phyloP scores from a whole-genome alignment of 2,888 invertebrate genomes.

The Frankliniella intonsa region DNA sequence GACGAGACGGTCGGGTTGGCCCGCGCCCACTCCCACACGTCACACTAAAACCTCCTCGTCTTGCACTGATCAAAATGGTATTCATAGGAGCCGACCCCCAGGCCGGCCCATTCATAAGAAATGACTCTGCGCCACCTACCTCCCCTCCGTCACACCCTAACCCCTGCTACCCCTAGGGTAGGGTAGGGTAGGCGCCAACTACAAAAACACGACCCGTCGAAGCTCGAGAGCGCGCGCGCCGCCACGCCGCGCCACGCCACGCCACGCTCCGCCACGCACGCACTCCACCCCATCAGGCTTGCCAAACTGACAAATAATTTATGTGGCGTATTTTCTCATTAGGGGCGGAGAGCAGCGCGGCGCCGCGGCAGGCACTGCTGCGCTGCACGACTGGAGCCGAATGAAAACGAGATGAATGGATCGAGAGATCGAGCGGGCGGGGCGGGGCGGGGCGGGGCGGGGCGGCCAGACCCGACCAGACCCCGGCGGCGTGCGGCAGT shows the following conservation, averaged over 20 bases:
- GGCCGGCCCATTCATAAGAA: slow-evolving; percentile 5
- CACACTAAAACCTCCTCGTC: background rate
- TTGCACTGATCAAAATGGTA: slow-evolving; percentile 6
- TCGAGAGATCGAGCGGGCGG: background rate
- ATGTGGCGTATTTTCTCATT: slow-evolving; percentile 20
- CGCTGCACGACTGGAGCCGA: no score
- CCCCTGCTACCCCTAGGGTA: background rate
- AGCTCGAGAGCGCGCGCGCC: no score
- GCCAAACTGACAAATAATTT: slow-evolving; percentile 23
- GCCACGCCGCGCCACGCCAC: background rate
- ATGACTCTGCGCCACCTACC: background rate
- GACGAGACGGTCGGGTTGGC: background rate
- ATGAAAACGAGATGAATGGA: slow-evolving; percentile 23
- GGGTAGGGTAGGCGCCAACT: background rate
- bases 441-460: background rate
- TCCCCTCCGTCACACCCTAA: background rate
- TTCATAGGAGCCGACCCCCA: slow-evolving; percentile 11
- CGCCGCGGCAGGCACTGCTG: no score
- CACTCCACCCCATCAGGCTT: background rate
- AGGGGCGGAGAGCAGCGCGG: background rate
- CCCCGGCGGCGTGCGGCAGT: no score
- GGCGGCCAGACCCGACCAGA: background rate
- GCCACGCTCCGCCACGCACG: no score
- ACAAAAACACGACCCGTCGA: background rate
- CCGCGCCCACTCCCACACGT: background rate